Evolutionary conservation across 2,797 vertebrate genomes (phyloP), one percentile per base, ranked within the genome.

Genomic region (Holocentrus rufus): DNA sequence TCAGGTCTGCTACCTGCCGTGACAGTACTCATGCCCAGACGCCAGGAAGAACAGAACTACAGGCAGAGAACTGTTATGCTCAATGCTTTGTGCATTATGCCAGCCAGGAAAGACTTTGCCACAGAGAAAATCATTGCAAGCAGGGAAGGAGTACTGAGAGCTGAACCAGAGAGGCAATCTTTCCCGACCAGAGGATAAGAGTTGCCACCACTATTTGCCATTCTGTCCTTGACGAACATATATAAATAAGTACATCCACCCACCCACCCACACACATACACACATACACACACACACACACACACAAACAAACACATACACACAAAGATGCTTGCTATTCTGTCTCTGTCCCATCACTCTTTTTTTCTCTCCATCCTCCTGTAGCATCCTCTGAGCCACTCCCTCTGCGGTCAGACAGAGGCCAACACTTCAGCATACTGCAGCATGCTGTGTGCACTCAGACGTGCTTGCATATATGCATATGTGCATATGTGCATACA

Each of bases 391-490:
- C 82, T 74, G 79, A 89, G 87, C 88, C 91, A 90, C 90, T 89
- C 90, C 90, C 85, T 91, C 85, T 89, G 87, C 86, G 90, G 92
- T 93, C 93, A 93, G 90, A 91, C 67, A 81, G 88, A 91, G 92
- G 92, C 92, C 90, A 92, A 77, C 75, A 62, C 88, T 88, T 87
- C 81, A 86, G 87, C 90, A 89, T 83, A 88, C 85, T 90, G 90
- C 89, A 88, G 91, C 84, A 88, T 77, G 83, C 65, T 78, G 77
- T 79, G 64, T 80, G 77, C 74, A 77, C 79, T 56, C 65, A 56
- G 60, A 74, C 76, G 69, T 61, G 76, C 44, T n/a, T n/a, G n/a
- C n/a, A n/a, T n/a, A 81, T 55, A 82, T 55, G 60, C 79, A 76
- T 68, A 34, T 54, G 72, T 72, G 82, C 79, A 84, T 62, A 27